phyloP scores from a whole-genome alignment of 2,888 invertebrate species.

The Chrysolina oricalcia region DNA sequence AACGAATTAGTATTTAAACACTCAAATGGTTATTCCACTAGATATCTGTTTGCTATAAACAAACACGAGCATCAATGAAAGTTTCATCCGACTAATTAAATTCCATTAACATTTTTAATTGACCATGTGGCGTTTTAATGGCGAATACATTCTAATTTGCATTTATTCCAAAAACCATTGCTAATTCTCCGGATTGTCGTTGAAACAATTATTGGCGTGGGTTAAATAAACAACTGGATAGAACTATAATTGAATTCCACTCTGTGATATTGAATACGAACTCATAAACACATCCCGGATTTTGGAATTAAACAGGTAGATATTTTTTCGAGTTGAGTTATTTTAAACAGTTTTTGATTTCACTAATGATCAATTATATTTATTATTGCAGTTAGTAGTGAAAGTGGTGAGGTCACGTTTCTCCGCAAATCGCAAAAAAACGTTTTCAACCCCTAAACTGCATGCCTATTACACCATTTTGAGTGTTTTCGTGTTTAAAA shows the following conservation, averaged over 20 bases:
- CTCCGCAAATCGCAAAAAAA: too few species aligned
- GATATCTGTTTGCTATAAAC: constrained; percentile 18
- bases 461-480: too few species aligned
- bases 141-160: constrained; percentile 47
- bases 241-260: constrained; percentile 48
- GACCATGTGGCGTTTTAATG: constrained; percentile 38
- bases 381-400: too few species aligned
- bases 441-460: too few species aligned
- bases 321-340: too few species aligned
- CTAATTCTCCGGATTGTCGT: constrained; percentile 49
- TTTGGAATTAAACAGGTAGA: neutral
- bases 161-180: constrained; percentile 50
- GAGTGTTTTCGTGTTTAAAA: too few species aligned
- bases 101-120: constrained; percentile 40
- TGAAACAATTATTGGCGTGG: constrained; percentile 50
- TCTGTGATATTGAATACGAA: constrained; percentile 33
- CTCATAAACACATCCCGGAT: constrained; percentile 27
- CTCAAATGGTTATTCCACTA: constrained; percentile 2
- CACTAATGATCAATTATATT: too few species aligned
- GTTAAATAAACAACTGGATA: constrained; percentile 48
- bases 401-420: too few species aligned
- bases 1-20: neutral
- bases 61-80: constrained; percentile 1
- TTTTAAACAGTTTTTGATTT: too few species aligned
- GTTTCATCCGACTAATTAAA: constrained; percentile 26